Evolutionary conservation across 2,797 vertebrate genomes (phyloP).

Genomic region (Alca torda): DNA sequence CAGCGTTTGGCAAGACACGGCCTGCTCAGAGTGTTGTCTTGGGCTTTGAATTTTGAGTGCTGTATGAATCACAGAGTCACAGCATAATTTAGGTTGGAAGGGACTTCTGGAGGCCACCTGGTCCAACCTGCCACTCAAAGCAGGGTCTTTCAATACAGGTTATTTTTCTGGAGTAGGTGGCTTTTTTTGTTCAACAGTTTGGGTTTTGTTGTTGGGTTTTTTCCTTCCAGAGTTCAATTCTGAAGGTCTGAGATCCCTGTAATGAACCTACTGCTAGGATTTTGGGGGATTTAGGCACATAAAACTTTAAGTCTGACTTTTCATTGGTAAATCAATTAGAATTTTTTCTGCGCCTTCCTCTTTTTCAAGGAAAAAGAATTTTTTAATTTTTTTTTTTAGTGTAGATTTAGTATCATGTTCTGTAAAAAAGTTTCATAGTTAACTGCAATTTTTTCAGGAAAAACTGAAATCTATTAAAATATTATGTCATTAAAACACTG

Average conservation of each 20-base stretch:
- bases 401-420: background rate
- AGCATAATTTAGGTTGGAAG: background rate
- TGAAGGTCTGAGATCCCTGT: background rate
- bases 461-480: background rate
- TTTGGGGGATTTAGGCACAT: background rate
- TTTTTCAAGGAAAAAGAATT: background rate
- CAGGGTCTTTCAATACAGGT: background rate
- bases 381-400: background rate
- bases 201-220: background rate
- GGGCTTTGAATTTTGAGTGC: background rate
- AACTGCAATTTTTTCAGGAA: accelerated
- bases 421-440: background rate
- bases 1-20: background rate
- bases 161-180: background rate
- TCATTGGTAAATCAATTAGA: background rate
- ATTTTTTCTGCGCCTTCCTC: background rate
- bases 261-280: background rate
- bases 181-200: background rate
- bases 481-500: background rate
- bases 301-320: background rate
- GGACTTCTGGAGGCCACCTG: background rate
- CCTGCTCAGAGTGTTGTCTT: background rate
- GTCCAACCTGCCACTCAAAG: background rate
- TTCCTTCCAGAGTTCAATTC: background rate
- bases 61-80: background rate